Base-by-base conservation (phyloP, 2,888 invertebrate species). In the Dynastes maya region DNA sequence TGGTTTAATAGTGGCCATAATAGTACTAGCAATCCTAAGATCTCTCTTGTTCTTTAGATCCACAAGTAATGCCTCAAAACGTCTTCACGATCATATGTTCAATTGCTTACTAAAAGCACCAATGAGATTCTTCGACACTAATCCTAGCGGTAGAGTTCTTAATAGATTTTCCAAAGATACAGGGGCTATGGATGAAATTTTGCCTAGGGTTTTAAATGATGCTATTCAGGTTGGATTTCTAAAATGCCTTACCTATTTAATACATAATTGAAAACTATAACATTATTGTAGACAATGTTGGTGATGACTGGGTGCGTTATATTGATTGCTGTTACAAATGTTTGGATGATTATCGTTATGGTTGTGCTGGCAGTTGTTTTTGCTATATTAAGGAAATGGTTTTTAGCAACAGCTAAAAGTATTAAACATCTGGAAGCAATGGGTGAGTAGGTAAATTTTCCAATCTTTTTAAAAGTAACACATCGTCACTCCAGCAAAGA, bases 41-140 rank as follows among this genome's bases (percentile, higher is more conserved):
- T 93, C 93, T 0, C 91, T 92, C 82, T 89, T 93, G 83, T 95
- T 95, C 88, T 95, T 96, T 88, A 91, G 91, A 84, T 90, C 94
- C 13, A 95, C 94, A 87, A 94, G 95, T 91, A 92, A 91, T 11
- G 92, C 96, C 0, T 95, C 96, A 0, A 91, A 92, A 80, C 92
- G 91, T 79, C 91, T 98, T 1, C 97, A 98, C 87, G 93, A 95
- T 84, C 90, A 90, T n/a, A 97, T 97, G 96, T 97, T 97, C 88
- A 89, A 91, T 64, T 92, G 94, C 68, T 91, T 97, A 84, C 89
- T 97, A 5, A 90, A 93, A 81, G 93, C 95, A 0, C 94, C 94
- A 0, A 95, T 97, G 92, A 88, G 92, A 16, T 98, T 98, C 90
- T 98, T 97, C 86, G 95, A 97, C 84, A 92, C 90, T 0, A 97